phyloP scores from a whole-genome alignment of 2,797 vertebrate species.

The Botia kubotai region DNA sequence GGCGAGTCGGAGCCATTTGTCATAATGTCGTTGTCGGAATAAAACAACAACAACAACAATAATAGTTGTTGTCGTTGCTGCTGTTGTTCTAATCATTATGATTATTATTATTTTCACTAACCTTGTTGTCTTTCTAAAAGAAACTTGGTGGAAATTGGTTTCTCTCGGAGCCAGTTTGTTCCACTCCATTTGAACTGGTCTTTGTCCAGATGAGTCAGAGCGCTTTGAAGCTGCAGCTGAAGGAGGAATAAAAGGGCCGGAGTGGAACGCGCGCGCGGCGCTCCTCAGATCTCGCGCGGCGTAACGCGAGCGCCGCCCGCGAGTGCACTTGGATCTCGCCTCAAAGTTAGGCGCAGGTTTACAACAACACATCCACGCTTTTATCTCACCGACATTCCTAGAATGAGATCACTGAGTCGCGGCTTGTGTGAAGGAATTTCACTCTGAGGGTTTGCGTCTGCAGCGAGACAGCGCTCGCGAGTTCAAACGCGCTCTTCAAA shows the following conservation, averaged over 20 bases:
- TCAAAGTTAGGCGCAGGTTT: conserved; percentile 61
- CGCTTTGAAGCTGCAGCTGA: conserved; percentile 65
- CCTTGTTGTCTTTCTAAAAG: no score
- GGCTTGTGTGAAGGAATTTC: conserved; percentile 53
- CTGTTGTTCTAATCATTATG: no score
- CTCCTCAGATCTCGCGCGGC: conserved; percentile 57
- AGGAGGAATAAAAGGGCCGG: conserved; percentile 53
- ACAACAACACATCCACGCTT: conserved; percentile 62
- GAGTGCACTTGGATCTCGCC: conserved; percentile 61
- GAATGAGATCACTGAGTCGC: conserved; percentile 61
- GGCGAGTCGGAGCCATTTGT: not conserved
- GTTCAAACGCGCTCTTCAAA: conserved; percentile 59
- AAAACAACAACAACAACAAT: no score
- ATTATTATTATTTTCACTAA: no score
- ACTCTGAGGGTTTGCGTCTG: conserved; percentile 43
- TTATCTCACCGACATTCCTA: conserved; percentile 61
- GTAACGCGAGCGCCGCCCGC: conserved; percentile 51
- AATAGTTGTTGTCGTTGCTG: no score
- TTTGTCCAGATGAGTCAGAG: conserved; percentile 63
- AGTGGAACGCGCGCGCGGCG: conserved; percentile 51
- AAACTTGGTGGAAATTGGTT: not conserved
- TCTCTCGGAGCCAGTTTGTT: conserved; percentile 41
- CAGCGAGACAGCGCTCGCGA: conserved; percentile 30
- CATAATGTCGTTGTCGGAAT: no score
- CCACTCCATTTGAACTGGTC: conserved; percentile 64